Percentiles rank a stretch among this genome's conserved stretches.
These are phyloP conservation scores for Carcinoscorpius rotundicauda DNA, from an alignment of 1,140 invertebrate genomes.

Conservation along the genomic window DNA sequence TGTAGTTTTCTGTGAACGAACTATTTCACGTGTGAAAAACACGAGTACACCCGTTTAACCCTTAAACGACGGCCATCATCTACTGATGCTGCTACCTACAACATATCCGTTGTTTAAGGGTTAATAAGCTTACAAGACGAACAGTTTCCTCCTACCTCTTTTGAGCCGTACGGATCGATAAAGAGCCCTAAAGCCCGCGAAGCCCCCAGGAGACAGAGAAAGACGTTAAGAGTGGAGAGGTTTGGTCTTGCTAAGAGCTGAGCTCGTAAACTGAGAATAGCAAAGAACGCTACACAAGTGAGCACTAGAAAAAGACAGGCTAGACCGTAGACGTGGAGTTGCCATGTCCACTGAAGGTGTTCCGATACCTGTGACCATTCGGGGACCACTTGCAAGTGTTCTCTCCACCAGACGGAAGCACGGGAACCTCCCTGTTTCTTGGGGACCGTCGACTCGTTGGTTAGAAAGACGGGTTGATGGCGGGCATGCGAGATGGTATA, in stretches of 20 bases:
- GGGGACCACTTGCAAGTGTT: slow-evolving; percentile 1
- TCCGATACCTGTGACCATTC: slow-evolving; percentile 16
- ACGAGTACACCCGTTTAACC: too few species aligned
- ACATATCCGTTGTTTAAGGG: too few species aligned
- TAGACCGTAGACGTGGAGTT: slow-evolving; percentile 45
- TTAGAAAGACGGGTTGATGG: too few species aligned
- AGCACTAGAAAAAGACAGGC: slow-evolving; percentile 47
- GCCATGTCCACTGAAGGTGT: slow-evolving; percentile 38
- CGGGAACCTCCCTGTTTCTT: too few species aligned
- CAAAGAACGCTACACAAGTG: slow-evolving; percentile 48
- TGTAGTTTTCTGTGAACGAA: too few species aligned
- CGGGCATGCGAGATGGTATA: too few species aligned
- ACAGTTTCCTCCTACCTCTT: slow-evolving; percentile 31
- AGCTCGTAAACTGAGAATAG: slow-evolving; percentile 47
- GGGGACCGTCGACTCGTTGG: too few species aligned
- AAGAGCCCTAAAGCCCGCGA: slow-evolving; percentile 43
- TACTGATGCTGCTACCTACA: too few species aligned
- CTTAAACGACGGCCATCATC: too few species aligned
- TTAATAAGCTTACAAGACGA: too few species aligned
- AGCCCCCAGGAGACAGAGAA: slow-evolving; percentile 44
- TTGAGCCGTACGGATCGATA: slow-evolving; percentile 47
- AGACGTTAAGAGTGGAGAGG: slow-evolving; percentile 49
- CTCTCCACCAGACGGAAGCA: too few species aligned
- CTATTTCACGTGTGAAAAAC: too few species aligned
- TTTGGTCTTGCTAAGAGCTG: slow-evolving; percentile 44